These are phyloP conservation scores for Delia radicum DNA, from an alignment of 1,140 invertebrate species.

Conservation along the genomic window DNA sequence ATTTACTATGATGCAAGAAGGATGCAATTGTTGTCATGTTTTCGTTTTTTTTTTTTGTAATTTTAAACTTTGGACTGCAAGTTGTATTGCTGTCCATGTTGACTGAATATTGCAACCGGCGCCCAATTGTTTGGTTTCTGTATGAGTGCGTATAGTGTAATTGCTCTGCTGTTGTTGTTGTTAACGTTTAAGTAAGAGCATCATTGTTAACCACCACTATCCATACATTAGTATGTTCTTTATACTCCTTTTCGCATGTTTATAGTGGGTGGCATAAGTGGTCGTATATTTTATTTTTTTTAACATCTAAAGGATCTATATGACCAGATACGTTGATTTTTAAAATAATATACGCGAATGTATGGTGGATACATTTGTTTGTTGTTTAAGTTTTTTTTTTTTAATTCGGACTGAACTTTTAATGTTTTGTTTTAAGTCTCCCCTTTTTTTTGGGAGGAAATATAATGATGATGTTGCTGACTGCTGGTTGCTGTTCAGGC, in stretches of 20 bases:
- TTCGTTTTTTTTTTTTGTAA: not conserved
- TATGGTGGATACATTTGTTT: not conserved
- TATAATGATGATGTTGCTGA: not conserved
- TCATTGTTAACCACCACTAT: not conserved
- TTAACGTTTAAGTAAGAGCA: not conserved
- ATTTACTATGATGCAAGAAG: not conserved
- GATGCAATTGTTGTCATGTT: not conserved
- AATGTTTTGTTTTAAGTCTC: not conserved
- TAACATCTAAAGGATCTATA: not conserved
- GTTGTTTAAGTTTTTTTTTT: no score
- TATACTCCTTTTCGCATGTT: no score
- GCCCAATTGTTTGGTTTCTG: not conserved
- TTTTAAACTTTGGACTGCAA: no score
- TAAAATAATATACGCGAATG: not conserved
- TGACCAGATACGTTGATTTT: not conserved
- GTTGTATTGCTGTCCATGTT: not conserved
- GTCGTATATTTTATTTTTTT: not conserved
- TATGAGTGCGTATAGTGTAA: not conserved
- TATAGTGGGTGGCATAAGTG: not conserved
- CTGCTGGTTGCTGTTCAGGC: no score
- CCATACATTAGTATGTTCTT: no score
- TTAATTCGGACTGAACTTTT: not conserved
- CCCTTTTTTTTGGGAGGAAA: not conserved
- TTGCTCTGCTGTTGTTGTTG: not conserved
- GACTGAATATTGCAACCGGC: not conserved